Evolutionary conservation across 1,140 invertebrate genomes (phyloP), one percentile per base, ranked within the genome.

Genomic region (Formica selysi): DNA sequence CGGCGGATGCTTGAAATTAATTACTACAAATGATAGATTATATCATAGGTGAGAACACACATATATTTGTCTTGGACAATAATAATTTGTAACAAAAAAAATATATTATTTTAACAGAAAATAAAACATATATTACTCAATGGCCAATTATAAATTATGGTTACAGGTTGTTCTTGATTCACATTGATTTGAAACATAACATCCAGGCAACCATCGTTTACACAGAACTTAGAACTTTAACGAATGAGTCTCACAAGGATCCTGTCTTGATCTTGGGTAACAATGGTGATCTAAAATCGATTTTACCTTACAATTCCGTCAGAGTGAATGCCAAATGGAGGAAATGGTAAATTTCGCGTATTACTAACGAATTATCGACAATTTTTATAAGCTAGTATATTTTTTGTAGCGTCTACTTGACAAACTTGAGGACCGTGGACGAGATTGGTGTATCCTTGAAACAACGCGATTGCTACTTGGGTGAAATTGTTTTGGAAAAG

Each of bases 1-100:
- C 6, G 94, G 94, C 38, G 93, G 94, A 38, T 94, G 94, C 70
- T 80, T 95, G 38, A 93, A 95, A 86, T 76, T 95, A 38, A 87
- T 92, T n/a, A 93, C 91, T 6, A 92, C 85, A 51, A 68, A 95
- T 87, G 68, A 76, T 10, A 76, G 13, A 44, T 26, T 74, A 0
- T 94, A 94, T 89, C 93, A 95, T 32, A 93, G 94, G 95, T 95
- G 78, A 91, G 38, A 44, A 19, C 19, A 51, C n/a, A 32, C 32
- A n/a, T 70, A 38, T 44, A 8, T 44, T 16, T 51, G 16, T 51
- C 16, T 51, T 68, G 7, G 11, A 8, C n/a, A 54, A 61, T 10
- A 57, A 76, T 44, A 29, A 29, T 73, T 59, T 36, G 19, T 57
- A 48, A n/a, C 13, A 48, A 57, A 29, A 1, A 32, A 59, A 61